Evolutionary conservation across 2,797 vertebrate species (phyloP).

Genomic region (Gadopsis marmoratus): DNA sequence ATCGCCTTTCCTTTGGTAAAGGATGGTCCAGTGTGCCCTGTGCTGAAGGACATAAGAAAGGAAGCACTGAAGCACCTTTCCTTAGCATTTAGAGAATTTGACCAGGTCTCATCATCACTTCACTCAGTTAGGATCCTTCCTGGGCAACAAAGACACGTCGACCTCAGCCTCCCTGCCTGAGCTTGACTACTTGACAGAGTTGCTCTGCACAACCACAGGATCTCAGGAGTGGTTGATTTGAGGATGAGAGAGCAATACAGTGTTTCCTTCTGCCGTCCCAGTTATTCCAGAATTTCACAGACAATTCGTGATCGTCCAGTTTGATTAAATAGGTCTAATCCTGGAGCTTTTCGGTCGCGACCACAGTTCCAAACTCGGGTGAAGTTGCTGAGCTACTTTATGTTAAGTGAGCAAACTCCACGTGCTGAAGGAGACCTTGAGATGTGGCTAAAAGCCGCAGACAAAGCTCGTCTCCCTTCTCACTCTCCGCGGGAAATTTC

Average conservation of each 20-base stretch:
- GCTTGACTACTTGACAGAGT: too few species aligned
- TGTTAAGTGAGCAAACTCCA: neutral
- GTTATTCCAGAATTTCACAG: neutral
- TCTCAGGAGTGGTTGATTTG: neutral
- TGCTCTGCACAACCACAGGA: neutral
- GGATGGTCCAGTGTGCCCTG: too few species aligned
- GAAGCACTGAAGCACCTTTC: too few species aligned
- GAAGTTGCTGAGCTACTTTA: neutral
- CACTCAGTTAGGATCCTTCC: too few species aligned
- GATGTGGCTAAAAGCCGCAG: neutral
- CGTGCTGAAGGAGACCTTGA: neutral
- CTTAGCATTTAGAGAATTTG: too few species aligned
- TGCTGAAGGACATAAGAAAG: too few species aligned
- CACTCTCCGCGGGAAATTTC: constrained; percentile 18
- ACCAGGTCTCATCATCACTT: too few species aligned
- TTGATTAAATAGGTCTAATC: neutral
- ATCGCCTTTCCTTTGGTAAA: too few species aligned
- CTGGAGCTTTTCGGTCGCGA: neutral
- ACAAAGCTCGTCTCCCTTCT: neutral
- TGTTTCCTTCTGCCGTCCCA: neutral
- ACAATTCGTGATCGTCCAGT: too few species aligned
- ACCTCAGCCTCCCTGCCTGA: too few species aligned
- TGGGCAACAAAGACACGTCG: too few species aligned
- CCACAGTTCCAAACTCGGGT: neutral
- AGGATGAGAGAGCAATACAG: neutral